A percentile compares a stretch with the other conserved stretches of the same genome.
Evolutionary conservation across 2,113 vertebrate genomes (phyloP).

Genomic region (Tragelaphus buxtoni): DNA sequence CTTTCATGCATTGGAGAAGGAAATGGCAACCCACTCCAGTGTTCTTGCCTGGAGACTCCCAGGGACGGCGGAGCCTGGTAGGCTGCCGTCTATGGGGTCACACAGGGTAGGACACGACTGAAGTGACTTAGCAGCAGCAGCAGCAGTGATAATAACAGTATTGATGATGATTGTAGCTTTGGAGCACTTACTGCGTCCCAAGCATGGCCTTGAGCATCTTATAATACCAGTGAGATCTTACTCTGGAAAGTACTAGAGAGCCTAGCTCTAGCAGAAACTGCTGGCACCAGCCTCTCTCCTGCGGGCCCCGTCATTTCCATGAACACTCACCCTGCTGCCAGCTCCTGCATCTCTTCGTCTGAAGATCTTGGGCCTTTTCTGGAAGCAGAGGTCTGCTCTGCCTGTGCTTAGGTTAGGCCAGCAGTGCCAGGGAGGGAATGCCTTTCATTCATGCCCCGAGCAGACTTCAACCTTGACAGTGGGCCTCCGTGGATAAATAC

Average conservation of each 20-base stretch:
- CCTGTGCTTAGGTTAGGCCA: background rate
- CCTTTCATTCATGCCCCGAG: fast-evolving
- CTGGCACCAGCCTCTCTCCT: fast-evolving
- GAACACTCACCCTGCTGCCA: background rate
- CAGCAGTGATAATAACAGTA: background rate
- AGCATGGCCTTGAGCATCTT: too few species aligned
- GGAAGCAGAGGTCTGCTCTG: background rate
- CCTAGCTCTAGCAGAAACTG: fast-evolving
- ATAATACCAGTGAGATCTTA: background rate
- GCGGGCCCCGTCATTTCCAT: background rate
- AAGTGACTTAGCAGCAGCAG: too few species aligned
- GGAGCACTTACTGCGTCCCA: background rate
- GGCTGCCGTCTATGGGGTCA: too few species aligned
- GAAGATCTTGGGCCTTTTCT: background rate
- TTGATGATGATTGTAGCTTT: background rate
- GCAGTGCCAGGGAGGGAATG: background rate
- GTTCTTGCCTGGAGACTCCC: too few species aligned
- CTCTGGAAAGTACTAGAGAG: background rate
- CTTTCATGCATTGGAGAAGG: too few species aligned
- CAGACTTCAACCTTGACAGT: background rate
- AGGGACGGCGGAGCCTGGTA: too few species aligned
- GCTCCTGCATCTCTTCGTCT: background rate
- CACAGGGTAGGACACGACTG: too few species aligned
- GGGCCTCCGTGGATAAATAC: background rate
- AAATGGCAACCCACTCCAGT: too few species aligned